Evolutionary conservation across 2,888 invertebrate genomes (phyloP).

Genomic region (Scaptomyza cyrtandrae): DNA sequence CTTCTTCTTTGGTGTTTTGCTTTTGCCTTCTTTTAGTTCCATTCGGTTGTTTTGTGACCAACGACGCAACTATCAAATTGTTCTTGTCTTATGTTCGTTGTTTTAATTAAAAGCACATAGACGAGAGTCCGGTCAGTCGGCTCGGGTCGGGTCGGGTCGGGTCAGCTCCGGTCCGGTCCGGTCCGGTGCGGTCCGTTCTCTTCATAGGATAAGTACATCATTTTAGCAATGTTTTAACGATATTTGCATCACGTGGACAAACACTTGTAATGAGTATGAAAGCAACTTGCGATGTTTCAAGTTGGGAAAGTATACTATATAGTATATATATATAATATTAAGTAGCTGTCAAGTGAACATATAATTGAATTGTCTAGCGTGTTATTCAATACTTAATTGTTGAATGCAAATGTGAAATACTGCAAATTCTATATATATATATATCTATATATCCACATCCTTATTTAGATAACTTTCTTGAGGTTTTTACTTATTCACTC

Average conservation of each 20-base stretch:
- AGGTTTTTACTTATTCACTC: too few species aligned
- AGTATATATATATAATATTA: background rate
- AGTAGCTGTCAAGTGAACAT: background rate
- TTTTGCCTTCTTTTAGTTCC: background rate
- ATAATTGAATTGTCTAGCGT: background rate
- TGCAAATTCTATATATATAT: too few species aligned
- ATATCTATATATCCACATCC: too few species aligned
- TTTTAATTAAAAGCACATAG: conserved; percentile 68
- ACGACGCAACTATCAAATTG: conserved; percentile 1
- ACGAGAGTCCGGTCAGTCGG: conserved; percentile 30
- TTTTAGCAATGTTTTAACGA: background rate
- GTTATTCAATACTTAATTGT: too few species aligned
- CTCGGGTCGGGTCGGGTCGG: conserved; percentile 3
- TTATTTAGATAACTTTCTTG: too few species aligned
- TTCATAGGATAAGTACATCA: conserved; percentile 2
- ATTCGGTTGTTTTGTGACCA: conserved; percentile 6
- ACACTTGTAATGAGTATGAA: background rate
- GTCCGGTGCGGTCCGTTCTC: background rate
- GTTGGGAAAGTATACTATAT: background rate
- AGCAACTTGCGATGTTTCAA: conserved; percentile 1
- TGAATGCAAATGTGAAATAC: too few species aligned
- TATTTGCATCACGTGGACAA: background rate
- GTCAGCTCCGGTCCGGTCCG: background rate
- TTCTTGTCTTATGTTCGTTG: conserved; percentile 52
- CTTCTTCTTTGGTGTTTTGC: background rate